These are phyloP conservation scores for Amphipyra berbera DNA, from an alignment of 2,888 invertebrate genomes.

Conservation along the genomic window DNA sequence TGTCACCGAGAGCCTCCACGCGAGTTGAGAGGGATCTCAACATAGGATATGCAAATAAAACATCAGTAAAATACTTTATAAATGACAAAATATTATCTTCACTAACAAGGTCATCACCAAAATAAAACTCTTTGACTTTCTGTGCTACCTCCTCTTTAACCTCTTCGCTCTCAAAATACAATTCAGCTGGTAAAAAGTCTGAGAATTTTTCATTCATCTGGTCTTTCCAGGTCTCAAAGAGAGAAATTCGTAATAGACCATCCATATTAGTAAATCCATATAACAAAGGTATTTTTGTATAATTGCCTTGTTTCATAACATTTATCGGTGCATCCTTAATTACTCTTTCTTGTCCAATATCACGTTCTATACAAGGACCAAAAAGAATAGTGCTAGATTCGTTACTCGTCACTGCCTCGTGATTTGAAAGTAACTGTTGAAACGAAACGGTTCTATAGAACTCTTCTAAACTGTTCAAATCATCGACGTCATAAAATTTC, in stretches of 20 bases:
- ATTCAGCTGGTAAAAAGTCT: constrained; percentile 67
- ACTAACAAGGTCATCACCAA: constrained; percentile 59
- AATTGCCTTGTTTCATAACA: constrained; percentile 48
- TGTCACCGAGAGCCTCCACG: constrained; percentile 54
- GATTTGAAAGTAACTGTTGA: constrained; percentile 54
- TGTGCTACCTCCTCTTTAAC: constrained; percentile 61
- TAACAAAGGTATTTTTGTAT: constrained; percentile 52
- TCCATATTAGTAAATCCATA: constrained; percentile 70
- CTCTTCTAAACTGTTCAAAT: constrained; percentile 67
- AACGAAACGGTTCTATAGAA: constrained; percentile 70
- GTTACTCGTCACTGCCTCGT: constrained; percentile 30
- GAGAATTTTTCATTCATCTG: constrained; percentile 67
- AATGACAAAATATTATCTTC: constrained; percentile 50
- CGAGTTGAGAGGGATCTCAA: constrained; percentile 63
- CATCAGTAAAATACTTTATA: constrained; percentile 73
- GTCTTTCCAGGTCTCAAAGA: constrained; percentile 56
- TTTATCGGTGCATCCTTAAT: constrained; percentile 49
- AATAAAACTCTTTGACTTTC: constrained; percentile 68
- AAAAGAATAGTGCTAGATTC: constrained; percentile 52
- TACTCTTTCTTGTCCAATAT: constrained; percentile 55
- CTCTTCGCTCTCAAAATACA: constrained; percentile 61
- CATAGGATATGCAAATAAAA: constrained; percentile 65
- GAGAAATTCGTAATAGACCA: constrained; percentile 59
- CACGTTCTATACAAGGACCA: constrained; percentile 65
- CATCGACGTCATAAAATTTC: constrained; percentile 64